Evolutionary conservation across 2,888 invertebrate genomes (phyloP).

Genomic region (Euphydryas editha): DNA sequence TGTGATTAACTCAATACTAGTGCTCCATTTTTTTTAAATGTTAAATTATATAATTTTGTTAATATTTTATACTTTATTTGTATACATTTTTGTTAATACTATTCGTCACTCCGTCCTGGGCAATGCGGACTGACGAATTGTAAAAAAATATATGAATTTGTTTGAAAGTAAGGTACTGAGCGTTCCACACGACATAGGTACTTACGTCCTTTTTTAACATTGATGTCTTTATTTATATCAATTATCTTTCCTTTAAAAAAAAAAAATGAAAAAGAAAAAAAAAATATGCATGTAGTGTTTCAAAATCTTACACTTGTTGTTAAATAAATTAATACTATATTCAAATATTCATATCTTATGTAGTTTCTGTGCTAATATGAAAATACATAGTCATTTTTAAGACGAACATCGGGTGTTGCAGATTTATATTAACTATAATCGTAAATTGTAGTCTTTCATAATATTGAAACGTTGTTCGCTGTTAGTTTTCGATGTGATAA

Average conservation of each 20-base stretch:
- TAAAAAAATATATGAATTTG: slow-evolving; percentile 34
- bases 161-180: not conserved
- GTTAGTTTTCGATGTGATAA: slow-evolving; percentile 22
- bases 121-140: slow-evolving; percentile 81
- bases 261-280: not conserved
- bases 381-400: no score
- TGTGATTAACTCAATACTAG: slow-evolving; percentile 52
- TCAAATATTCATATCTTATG: not conserved
- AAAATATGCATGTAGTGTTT: not conserved
- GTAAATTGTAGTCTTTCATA: slow-evolving; percentile 15
- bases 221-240: not conserved
- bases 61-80: slow-evolving; percentile 32
- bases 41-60: slow-evolving; percentile 25
- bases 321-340: slow-evolving; percentile 2
- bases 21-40: slow-evolving; percentile 66
- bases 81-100: slow-evolving; percentile 45
- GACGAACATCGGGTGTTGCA: no score
- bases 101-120: slow-evolving; percentile 79
- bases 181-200: slow-evolving; percentile 31
- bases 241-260: not conserved
- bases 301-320: not conserved
- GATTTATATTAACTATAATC: not conserved
- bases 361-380: not conserved
- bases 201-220: slow-evolving; percentile 9
- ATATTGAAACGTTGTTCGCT: slow-evolving; percentile 18